Percentiles rank a stretch among this genome's conserved stretches.
Evolutionary conservation across 2,888 invertebrate species (phyloP).

Genomic region (Cheilosia soror): DNA sequence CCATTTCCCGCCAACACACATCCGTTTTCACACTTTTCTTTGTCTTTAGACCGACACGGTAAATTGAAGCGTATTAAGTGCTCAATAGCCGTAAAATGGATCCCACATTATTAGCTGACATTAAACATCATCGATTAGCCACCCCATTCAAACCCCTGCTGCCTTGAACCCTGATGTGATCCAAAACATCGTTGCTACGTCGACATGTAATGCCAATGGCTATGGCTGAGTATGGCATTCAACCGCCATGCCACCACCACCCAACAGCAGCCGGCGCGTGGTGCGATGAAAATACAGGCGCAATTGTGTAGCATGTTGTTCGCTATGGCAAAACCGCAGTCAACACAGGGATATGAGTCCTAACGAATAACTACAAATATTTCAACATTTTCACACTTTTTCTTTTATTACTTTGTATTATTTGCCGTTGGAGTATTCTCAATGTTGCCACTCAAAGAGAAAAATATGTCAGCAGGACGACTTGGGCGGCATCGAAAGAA

Average conservation of each 20-base stretch:
- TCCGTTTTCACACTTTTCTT: conserved; percentile 33
- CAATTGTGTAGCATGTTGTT: conserved; percentile 38
- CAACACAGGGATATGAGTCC: conserved; percentile 21
- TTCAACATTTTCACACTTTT: conserved; percentile 60
- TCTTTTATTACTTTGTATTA: conserved; percentile 15
- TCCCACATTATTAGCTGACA: conserved; percentile 42
- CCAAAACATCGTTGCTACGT: conserved; percentile 15
- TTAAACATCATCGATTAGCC: conserved; percentile 61
- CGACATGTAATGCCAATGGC: conserved; percentile 10
- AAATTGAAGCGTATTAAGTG: conserved; percentile 53
- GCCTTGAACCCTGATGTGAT: conserved; percentile 3
- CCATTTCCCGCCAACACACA: conserved; percentile 13
- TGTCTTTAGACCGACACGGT: conserved; percentile 21
- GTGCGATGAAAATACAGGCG: neutral
- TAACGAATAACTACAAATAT: conserved; percentile 63
- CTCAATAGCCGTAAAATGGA: conserved; percentile 51
- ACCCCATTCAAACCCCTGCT: conserved; percentile 19
- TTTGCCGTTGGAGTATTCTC: conserved; percentile 42
- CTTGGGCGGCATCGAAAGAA: conserved; percentile 15
- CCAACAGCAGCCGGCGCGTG: neutral
- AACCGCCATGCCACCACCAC: neutral
- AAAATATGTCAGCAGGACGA: conserved; percentile 60
- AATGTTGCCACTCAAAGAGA: conserved; percentile 42
- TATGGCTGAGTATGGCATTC: neutral
- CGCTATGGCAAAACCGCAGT: conserved; percentile 25